Base-by-base conservation (phyloP, 2,888 invertebrate genomes). In the Drosophila pseudotalamancana region DNA sequence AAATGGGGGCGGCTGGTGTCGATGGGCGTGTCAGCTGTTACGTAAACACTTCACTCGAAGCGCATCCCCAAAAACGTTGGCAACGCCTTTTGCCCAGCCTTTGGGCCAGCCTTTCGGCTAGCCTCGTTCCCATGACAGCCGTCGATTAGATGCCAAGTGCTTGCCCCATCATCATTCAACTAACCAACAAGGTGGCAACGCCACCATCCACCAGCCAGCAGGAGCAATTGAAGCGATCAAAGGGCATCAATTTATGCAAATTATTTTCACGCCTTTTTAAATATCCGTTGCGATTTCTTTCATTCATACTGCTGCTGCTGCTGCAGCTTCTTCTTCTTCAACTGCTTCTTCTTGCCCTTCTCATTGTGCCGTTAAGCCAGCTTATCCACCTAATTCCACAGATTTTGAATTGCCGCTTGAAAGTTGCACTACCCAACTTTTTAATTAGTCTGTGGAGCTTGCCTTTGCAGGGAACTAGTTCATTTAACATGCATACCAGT, bases 191-290 rank as follows among this genome's bases (percentile, higher is more conserved):
- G 19, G 32, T 16, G 51, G 31, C 56, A 40, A 40, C 32, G 14
- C 54, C 45, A 3, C 18, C 34, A 6, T 4, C 53, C 12, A 25
- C 35, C 35, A 6, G 14, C 6, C 27, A n/a, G 23, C 51, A 43
- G 66, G 74, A 84, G 83, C 87, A 86, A 85, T 87, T 90, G 88
- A 88, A 78, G 84, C 90, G 88, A 89, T 90, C 91, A 91, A 90
- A 90, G 90, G 89, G 89, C 91, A 90, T 87, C 90, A 80, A 91
- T 90, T 91, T 91, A 91, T 91, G 91, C 90, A 91, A 91, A 91
- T 91, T 91, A 91, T 91, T 91, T 91, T 91, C 91, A 91, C 91
- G 91, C 91, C 91, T 91, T 91, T 91, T 91, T 90, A 91, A 89
- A 90, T 90, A 89, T 87, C 84, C 88, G 77, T 87, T 88, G 85